Conservation (phyloP, 2,113 vertebrate genomes). For the Caranx melampygus region DNA sequence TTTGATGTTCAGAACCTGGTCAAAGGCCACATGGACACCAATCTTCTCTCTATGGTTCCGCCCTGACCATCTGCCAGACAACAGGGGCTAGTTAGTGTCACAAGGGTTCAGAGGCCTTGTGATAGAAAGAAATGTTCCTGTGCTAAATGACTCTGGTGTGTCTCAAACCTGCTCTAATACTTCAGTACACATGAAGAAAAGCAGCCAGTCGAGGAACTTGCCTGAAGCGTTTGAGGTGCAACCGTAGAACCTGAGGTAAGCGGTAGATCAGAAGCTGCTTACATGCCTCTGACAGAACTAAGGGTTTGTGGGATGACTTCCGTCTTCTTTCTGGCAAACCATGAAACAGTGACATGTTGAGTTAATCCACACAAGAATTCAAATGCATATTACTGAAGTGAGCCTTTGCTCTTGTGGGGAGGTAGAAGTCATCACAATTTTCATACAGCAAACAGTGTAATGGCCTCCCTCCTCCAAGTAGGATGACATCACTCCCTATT, state of each 20-base stretch:
- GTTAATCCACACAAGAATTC: not conserved
- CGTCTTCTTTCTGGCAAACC: slow-evolving; percentile 89
- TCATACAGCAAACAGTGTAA: not conserved
- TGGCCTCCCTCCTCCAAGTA: not conserved
- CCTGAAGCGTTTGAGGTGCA: slow-evolving; percentile 99
- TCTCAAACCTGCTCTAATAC: not conserved
- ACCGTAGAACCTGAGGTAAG: slow-evolving; percentile 99
- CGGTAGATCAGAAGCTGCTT: slow-evolving; percentile 99
- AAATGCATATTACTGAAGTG: not conserved
- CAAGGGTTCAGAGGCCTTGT: not conserved
- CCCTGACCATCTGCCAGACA: slow-evolving; percentile 93
- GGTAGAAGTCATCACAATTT: not conserved
- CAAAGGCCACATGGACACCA: slow-evolving; percentile 97
- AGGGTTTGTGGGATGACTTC: slow-evolving; percentile 95
- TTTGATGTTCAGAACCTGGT: slow-evolving; percentile 98
- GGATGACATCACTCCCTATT: not conserved
- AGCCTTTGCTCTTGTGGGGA: not conserved
- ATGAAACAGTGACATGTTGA: slow-evolving; percentile 12
- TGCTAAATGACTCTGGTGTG: not conserved
- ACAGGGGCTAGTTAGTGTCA: slow-evolving; percentile 33
- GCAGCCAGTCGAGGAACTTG: slow-evolving; percentile 67
- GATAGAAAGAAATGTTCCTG: not conserved
- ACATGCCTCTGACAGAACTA: slow-evolving; percentile 95
- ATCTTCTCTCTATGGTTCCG: slow-evolving; percentile 99
- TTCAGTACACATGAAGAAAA: not conserved